Evolutionary conservation across 2,797 vertebrate genomes (phyloP).

Genomic region (Acanthiza pusilla): DNA sequence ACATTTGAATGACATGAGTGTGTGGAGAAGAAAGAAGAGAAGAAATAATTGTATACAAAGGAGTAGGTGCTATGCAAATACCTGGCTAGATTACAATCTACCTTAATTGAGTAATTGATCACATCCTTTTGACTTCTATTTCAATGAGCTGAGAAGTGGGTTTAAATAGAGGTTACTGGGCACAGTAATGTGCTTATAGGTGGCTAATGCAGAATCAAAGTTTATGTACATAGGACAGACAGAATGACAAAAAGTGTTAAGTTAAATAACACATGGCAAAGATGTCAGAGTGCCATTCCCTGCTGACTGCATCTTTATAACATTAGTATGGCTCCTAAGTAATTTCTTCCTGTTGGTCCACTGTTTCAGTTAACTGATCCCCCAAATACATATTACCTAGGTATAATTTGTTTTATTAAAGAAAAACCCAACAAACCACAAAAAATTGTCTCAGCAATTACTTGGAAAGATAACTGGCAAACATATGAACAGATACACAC

Average conservation of each 20-base stretch:
- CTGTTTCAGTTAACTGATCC: background rate
- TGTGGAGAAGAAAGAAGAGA: background rate
- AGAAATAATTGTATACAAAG: background rate
- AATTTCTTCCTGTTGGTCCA: background rate
- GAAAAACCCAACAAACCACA: background rate
- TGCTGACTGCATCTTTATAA: background rate
- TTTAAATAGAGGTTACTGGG: background rate
- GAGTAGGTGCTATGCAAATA: constrained; percentile 21
- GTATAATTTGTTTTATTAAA: background rate
- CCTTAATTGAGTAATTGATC: constrained; percentile 24
- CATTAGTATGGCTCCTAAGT: background rate
- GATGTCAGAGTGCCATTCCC: background rate
- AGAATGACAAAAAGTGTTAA: background rate
- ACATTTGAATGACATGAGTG: background rate
- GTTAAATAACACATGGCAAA: background rate
- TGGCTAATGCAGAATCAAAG: background rate
- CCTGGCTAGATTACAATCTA: constrained; percentile 30
- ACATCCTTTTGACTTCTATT: constrained; percentile 22
- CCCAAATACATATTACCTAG: background rate
- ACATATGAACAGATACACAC: background rate
- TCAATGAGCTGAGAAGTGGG: background rate
- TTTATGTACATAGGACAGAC: background rate
- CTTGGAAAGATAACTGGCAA: background rate
- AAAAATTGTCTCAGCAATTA: background rate
- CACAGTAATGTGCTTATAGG: background rate